Conservation (phyloP, 2,113 vertebrate species). For the Mobula hypostoma region DNA sequence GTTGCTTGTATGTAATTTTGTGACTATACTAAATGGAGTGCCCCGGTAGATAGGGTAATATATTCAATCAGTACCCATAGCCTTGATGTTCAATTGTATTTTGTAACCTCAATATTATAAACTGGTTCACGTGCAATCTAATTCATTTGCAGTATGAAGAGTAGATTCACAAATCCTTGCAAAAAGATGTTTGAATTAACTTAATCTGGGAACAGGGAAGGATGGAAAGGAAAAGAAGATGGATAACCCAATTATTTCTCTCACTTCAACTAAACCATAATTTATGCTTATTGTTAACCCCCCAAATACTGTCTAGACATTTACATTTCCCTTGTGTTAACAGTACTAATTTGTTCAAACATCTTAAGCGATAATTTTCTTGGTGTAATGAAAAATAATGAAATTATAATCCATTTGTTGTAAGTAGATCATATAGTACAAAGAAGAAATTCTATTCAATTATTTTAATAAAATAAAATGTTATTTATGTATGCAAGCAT, state of each 20-base stretch:
- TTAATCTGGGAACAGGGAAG: background rate
- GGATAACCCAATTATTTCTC: background rate
- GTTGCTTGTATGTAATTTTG: constrained; percentile 24
- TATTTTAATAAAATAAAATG: background rate
- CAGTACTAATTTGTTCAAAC: background rate
- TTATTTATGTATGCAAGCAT: background rate
- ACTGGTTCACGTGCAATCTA: background rate
- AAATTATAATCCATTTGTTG: background rate
- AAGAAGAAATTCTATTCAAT: background rate
- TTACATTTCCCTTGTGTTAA: background rate
- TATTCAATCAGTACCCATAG: constrained; percentile 5
- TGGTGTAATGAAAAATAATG: background rate
- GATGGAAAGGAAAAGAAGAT: background rate
- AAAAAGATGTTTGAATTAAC: constrained; percentile 8
- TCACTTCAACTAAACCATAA: background rate
- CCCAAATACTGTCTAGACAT: background rate
- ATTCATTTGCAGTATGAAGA: background rate
- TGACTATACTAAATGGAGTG: constrained; percentile 16
- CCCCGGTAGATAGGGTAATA: constrained; percentile 21
- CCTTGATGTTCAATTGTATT: background rate
- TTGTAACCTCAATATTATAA: constrained; percentile 14
- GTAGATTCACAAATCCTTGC: background rate
- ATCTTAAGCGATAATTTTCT: background rate
- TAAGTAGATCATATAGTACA: background rate
- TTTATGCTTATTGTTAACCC: constrained; percentile 3